Evolutionary conservation across 2,888 invertebrate genomes (phyloP), one percentile per base, ranked within the genome.

Genomic region (Ganaspis brasiliensis): DNA sequence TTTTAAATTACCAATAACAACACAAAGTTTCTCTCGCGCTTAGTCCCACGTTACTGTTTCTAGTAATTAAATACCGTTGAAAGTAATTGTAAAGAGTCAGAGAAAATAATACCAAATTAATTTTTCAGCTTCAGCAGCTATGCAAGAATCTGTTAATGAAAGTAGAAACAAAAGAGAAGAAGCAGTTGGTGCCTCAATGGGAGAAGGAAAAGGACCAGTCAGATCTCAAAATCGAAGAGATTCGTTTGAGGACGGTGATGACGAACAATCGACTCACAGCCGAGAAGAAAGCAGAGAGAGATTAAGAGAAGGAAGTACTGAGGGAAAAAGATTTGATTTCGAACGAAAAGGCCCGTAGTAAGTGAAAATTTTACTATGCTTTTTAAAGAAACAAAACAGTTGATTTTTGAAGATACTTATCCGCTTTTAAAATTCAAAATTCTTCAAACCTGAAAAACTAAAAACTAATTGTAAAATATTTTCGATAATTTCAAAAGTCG

Each of bases 201-300:
- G 84, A 12, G 90, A 90, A 61, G 87, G 73, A 10, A 85, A 87
- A 71, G 84, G 84, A 21, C 77, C 84, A 40, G 77, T 87, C 10
- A 85, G 84, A 8, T 84, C 86, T 0, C 82, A 86, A 35, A 89
- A 86, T 84, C 89, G 88, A 26, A 86, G 89, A 70, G 89, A 91
- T 78, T 88, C 90, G 0, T 90, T 90, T 59, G 91, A 91, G 57
- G 91, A 90, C 55, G 90, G 89, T 3, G 91, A 91, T 35, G 90
- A 91, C 26, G 89, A 91, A 76, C 89, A 88, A 5, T 91, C 91
- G 12, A 89, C 87, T 2, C 89, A 90, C 49, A 91, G 91, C 71
- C 85, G 89, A 72, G 91, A 91, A 40, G 90, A 85, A 14, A 91
- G 88, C 63, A 85, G 91, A 71, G 91, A 91, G 76, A 85, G 90